These are phyloP conservation scores for Chiloscyllium plagiosum DNA, from an alignment of 2,113 vertebrate genomes.

Conservation along the genomic window DNA sequence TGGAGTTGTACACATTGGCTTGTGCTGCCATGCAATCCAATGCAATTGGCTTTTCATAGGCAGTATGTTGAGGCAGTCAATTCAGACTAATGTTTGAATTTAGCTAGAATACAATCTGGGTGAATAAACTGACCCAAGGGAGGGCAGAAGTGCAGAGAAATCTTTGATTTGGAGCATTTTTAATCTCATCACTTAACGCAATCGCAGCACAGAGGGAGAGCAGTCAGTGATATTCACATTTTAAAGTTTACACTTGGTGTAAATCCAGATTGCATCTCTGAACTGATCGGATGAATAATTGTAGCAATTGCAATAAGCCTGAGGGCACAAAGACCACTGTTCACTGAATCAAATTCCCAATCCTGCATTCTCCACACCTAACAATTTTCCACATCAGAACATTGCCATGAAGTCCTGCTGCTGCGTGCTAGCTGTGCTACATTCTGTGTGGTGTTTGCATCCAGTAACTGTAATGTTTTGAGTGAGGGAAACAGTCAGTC, in stretches of 20 bases:
- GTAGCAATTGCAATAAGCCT: not conserved
- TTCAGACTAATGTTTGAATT: not conserved
- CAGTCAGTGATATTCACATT: not conserved
- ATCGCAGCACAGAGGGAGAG: not conserved
- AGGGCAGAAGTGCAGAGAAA: not conserved
- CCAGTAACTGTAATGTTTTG: not conserved
- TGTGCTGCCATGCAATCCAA: not conserved
- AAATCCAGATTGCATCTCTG: not conserved
- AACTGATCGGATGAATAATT: not conserved
- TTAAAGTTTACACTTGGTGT: not conserved
- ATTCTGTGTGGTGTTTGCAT: not conserved
- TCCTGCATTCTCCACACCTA: not conserved
- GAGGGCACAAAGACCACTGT: not conserved
- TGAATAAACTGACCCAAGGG: not conserved
- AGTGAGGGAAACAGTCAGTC: not conserved
- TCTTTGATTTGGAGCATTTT: not conserved
- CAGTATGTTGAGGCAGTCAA: not conserved
- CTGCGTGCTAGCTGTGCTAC: not conserved
- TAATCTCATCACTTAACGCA: not conserved
- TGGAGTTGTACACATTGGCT: not conserved
- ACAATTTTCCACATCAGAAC: not conserved
- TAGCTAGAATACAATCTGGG: not conserved
- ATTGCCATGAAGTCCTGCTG: not conserved
- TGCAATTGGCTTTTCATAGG: not conserved
- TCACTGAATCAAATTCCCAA: not conserved